Evolutionary conservation across 2,113 vertebrate genomes (phyloP), one percentile per base, ranked within the genome.

Genomic region (Zootoca vivipara): DNA sequence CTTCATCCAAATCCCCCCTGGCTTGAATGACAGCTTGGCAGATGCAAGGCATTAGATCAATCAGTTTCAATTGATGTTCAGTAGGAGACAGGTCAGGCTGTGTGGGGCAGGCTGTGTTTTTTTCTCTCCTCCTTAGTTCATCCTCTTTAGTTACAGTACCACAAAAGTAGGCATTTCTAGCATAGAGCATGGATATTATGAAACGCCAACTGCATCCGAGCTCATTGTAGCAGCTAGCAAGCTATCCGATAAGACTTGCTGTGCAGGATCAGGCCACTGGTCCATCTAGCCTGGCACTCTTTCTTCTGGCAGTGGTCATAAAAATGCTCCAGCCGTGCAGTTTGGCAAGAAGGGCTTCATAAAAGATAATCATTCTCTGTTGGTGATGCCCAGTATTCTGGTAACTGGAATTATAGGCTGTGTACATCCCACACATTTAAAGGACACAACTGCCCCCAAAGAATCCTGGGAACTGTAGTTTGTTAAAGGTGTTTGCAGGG

Each of bases 11-110:
- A 97, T 96, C 93, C 96, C 96, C 96, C 91, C 89, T 96, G 96
- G 97, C 95, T 92, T 97, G 97, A 98, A 92, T 96, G 98, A 96
- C 97, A 97, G 96, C 92, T 95, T 96, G 96, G 96, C 95, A 98
- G 97, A 98, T 96, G 96, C 94, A 92, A 95, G 92, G 88, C 96
- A 96, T 93, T 93, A 97, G 97, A 98, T 98, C 97, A 97, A 97
- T 99, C 98, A 96, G 96, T 96, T 97, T 96, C 97, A 94, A 94
- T 95, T 93, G 95, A 93, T 75, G 94, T 90, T 93, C 86, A n/a
- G 10, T 64, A 94, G 88, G 67, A 94, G 92, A 95, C 77, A 72
- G 95, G 93, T 91, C 93, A 78, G 94, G 81, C 88, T 92, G 91
- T 89, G 93, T 90, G 93, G 94, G 92, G 87, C 83, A 92, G 85